Conservation (phyloP, 1,140 invertebrate species). For the Carposina sasakii region DNA sequence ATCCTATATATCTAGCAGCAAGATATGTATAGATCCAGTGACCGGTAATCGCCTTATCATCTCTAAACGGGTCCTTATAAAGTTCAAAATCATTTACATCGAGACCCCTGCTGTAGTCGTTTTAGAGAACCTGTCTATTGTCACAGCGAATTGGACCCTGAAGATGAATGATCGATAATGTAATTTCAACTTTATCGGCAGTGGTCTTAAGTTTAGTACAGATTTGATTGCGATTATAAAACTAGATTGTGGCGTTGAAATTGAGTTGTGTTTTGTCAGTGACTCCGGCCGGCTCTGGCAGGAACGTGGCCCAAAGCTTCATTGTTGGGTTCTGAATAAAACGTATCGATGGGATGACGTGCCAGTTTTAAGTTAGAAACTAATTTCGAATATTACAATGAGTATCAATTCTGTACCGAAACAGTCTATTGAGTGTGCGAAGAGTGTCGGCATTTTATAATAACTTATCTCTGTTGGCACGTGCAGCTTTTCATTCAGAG, state of each 20-base stretch:
- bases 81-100: constrained; percentile 41
- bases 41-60: constrained; percentile 13
- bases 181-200: constrained; percentile 56
- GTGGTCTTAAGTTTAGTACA: constrained; percentile 40
- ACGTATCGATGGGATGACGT: constrained; percentile 62
- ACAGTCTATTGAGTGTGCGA: constrained; percentile 61
- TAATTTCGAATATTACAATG: constrained; percentile 71
- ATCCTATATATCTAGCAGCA: constrained; percentile 44
- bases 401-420: constrained; percentile 63
- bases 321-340: constrained; percentile 67
- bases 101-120: constrained; percentile 37
- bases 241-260: constrained; percentile 46
- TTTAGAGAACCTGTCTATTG: constrained; percentile 32
- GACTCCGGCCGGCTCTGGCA: constrained; percentile 48
- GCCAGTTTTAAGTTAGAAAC: constrained; percentile 62
- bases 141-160: constrained; percentile 42
- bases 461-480: constrained; percentile 47
- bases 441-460: constrained; percentile 41
- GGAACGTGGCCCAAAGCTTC: constrained; percentile 60
- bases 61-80: constrained; percentile 35
- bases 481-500: no score
- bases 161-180: constrained; percentile 34
- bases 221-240: constrained; percentile 30
- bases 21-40: constrained; percentile 19
- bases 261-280: constrained; percentile 55